Base-by-base conservation (phyloP, 2,797 vertebrate genomes). In the Leptoclinus maculatus region DNA sequence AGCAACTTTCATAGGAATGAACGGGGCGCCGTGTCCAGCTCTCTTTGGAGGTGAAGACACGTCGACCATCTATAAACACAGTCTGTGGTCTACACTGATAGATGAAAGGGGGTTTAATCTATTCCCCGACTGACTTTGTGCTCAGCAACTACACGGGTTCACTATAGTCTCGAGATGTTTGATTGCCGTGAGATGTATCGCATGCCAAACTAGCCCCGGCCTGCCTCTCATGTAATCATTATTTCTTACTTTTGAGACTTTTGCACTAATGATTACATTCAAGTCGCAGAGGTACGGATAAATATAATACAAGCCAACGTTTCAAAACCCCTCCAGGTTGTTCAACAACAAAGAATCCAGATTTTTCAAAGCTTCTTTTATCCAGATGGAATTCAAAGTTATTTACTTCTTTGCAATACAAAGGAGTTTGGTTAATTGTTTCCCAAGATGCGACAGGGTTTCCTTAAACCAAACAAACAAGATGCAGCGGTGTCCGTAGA, bases 291-390 rank as follows among this genome's bases (percentile, higher is more conserved):
- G 53, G 39, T n/a, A 47, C 53, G 2, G 58, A 39, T 60, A 59
- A 70, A 80, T 49, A 76, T 56, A 56, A 14, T 3, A n/a, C 10
- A 14, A 56, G 16, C 17, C 60, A 34, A 41, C 45, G 19, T 54
- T 64, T 17, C 16, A 53, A 64, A 45, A 19, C 23, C 51, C 41
- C 27, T 32, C 0, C n/a, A 76, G 57, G 38, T 53, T 12, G 16
- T 68, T 27, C 4, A 56, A 27, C 69, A 41, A 32, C 53, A 66
- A 76, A 43, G 13, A 58, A 45, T 25, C 21, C 59, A 66, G 43
- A 60, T 65, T 74, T 54, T 62, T 68, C 75, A 82, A 76, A 76
- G 65, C 66, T 36, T 71, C 38, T 14, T 66, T 51, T 3, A 39
- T 79, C 34, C 60, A 23, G 74, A 64, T 71, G 49, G 57, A 29